Evolutionary conservation across 2,113 vertebrate genomes (phyloP), one percentile per base, ranked within the genome.

Genomic region (Onychorhynchus coronatus): DNA sequence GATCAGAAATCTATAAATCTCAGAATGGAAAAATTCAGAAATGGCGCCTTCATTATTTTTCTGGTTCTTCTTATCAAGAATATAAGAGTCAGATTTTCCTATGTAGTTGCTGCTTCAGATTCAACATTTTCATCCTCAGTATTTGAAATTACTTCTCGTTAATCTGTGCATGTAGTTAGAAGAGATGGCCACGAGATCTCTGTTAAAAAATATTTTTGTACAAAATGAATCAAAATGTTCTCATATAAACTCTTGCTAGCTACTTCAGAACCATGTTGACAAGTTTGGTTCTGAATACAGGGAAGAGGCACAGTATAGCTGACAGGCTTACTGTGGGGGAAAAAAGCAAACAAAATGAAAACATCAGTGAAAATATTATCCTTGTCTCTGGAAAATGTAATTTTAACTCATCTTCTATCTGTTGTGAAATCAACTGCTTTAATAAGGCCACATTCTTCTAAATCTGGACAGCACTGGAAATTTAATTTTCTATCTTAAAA

Each of bases 1-100:
- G 3, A 83, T 88, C 75, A 90, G 85, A 88, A 94, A 85, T 90
- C 67, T 74, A 58, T 80, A 89, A 85, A 90, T 70, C 67, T 93
- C 63, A 70, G 71, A 93, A 89, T 39, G 13, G 46, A 90, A 87
- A 96, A 83, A 20, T 76, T 35, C 33, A 93, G 39, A 91, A 93
- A 79, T 66, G 63, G 58, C 59, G 88, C 82, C 70, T 85, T 94
- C 85, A 44, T 88, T 94, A 53, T 89, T 91, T 56, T 91, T 89
- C 35, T 66, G 13, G 4, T 71, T 49, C 46, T 56, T 91, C 90
- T 90, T 82, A 89, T 76, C 59, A 68, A 70, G 28, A 6, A 76
- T 80, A 2, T 37, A 74, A 66, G n/a, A 61, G 46, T 62, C 78
- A 88, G 30, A 21, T 94, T 94, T 93, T 61, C 55, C 35, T 46